Evolutionary conservation across 1,140 invertebrate genomes (phyloP).

Genomic region (Arctopsyche grandis): DNA sequence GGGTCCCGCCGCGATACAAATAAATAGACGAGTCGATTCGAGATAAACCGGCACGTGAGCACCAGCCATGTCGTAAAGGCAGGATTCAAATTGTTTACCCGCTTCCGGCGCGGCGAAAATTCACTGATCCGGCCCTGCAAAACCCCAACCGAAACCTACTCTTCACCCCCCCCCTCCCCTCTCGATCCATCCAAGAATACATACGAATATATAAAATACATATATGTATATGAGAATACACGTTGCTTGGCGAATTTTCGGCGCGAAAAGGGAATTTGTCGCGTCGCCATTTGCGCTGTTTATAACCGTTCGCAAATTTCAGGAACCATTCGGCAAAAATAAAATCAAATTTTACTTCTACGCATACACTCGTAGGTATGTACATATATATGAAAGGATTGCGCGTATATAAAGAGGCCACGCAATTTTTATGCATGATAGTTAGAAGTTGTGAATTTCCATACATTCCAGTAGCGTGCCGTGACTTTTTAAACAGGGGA

Average conservation of each 20-base stretch:
- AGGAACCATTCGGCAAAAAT: too few relatives aligned
- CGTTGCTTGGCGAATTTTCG: neutral
- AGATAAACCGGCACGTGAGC: slow-evolving; percentile 54
- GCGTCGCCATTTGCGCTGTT: slow-evolving; percentile 2
- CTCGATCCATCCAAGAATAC: too few relatives aligned
- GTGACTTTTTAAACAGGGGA: too few relatives aligned
- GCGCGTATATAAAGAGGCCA: too few relatives aligned
- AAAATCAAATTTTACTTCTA: neutral
- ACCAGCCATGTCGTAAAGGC: slow-evolving; percentile 49
- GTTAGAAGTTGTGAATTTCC: too few relatives aligned
- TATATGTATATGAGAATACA: neutral
- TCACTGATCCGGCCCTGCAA: slow-evolving; percentile 39
- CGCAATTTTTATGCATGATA: too few relatives aligned
- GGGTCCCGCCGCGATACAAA: slow-evolving; percentile 48
- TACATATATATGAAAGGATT: neutral
- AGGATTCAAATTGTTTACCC: slow-evolving; percentile 54
- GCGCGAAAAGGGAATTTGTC: slow-evolving; percentile 8
- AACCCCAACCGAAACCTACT: slow-evolving; percentile 28
- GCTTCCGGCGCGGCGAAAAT: slow-evolving; percentile 43
- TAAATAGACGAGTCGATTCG: slow-evolving; percentile 53
- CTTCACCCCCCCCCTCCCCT: neutral
- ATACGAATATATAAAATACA: too few relatives aligned
- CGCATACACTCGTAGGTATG: neutral
- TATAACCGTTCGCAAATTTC: neutral
- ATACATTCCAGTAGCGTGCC: too few relatives aligned